phyloP scores from a whole-genome alignment of 92 coral and sea anemone species.

The Zoanthus solanderi region DNA sequence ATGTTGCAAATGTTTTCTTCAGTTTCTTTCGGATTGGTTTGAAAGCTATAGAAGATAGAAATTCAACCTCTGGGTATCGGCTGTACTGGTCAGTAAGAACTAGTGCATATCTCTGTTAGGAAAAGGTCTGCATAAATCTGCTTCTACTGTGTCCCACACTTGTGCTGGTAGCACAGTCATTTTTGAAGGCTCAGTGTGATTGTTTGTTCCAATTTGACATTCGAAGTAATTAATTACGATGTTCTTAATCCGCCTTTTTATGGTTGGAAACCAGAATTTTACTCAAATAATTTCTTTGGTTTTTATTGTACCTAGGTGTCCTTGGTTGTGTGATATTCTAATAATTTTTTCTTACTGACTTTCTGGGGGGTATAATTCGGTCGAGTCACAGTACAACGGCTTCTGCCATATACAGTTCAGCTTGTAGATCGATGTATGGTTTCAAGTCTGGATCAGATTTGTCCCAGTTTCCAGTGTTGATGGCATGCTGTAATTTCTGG shows the following conservation, averaged over 20 bases:
- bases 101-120: conserved; percentile 43
- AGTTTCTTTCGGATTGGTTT: not conserved
- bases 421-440: conserved; percentile 49
- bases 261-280: conserved; percentile 67
- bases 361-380: conserved; percentile 58
- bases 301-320: conserved; percentile 69
- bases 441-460: too few relatives aligned
- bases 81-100: conserved; percentile 56
- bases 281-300: conserved; percentile 68
- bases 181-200: conserved; percentile 59
- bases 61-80: conserved; percentile 63
- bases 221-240: conserved; percentile 24
- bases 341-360: conserved; percentile 52
- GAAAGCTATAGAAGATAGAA: not conserved
- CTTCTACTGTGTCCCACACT: conserved; percentile 47
- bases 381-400: conserved; percentile 52
- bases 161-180: conserved; percentile 53
- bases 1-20: conserved; percentile 28
- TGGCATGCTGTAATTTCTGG: too few relatives aligned
- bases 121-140: conserved; percentile 49
- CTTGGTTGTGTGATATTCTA: conserved; percentile 60
- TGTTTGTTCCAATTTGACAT: conserved; percentile 50
- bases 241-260: conserved; percentile 35
- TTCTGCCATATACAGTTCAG: conserved; percentile 61
- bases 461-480: too few relatives aligned